Conservation (phyloP, 2,113 vertebrate species). For the Mungos mungo region DNA sequence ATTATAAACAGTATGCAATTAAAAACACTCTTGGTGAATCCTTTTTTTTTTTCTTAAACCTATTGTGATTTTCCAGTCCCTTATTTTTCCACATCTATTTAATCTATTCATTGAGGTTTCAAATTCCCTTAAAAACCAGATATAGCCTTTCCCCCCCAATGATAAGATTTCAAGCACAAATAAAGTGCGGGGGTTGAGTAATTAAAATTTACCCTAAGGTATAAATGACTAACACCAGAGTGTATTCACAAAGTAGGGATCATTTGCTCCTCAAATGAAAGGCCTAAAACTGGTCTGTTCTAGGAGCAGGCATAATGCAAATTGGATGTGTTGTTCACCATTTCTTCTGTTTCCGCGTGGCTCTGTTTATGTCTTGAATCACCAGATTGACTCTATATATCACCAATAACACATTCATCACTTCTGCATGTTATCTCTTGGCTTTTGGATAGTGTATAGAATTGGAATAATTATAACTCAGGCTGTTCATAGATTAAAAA, state of each 20-base stretch:
- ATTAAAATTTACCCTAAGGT: neutral
- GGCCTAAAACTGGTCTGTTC: neutral
- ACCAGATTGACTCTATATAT: slow-evolving; percentile 25
- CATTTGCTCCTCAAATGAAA: neutral
- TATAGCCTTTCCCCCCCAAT: neutral
- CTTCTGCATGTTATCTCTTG: slow-evolving; percentile 75
- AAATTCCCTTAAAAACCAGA: neutral
- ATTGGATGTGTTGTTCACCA: slow-evolving; percentile 38
- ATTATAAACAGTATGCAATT: neutral
- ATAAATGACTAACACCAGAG: neutral
- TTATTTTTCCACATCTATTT: neutral
- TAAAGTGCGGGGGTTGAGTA: neutral
- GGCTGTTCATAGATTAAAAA: slow-evolving; percentile 80
- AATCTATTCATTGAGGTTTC: neutral
- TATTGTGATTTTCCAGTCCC: neutral
- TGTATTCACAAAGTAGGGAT: neutral
- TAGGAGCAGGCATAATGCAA: neutral
- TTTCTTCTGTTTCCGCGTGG: slow-evolving; percentile 57
- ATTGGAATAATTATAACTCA: slow-evolving; percentile 80
- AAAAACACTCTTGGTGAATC: neutral
- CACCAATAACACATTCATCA: slow-evolving; percentile 57
- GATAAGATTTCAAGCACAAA: slow-evolving; percentile 28
- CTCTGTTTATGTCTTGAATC: slow-evolving; percentile 61
- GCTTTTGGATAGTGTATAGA: slow-evolving; percentile 49
- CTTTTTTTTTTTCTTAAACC: slow-evolving; percentile 13